Conservation (phyloP, 2,113 vertebrate genomes). For the Chauna torquata region DNA sequence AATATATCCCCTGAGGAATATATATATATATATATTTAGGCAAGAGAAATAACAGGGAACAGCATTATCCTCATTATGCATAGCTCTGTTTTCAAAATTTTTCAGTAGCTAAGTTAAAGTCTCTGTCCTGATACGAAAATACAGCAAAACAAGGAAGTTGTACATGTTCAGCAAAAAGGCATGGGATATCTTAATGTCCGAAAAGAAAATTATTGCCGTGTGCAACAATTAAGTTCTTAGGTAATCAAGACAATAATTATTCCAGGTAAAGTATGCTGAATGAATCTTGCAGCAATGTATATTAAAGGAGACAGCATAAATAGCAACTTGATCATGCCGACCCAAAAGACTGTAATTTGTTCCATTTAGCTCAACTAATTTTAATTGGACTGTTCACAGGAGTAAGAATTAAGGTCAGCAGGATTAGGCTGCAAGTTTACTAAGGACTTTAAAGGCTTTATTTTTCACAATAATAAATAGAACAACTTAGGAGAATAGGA, state of each 20-base stretch:
- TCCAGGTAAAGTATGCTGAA: not conserved
- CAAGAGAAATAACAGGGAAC: not conserved
- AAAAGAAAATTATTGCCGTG: not conserved
- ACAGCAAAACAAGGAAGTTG: not conserved
- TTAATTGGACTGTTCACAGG: constrained; percentile 28
- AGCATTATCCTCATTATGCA: not conserved
- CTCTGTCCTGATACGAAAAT: constrained; percentile 11
- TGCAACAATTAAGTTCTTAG: not conserved
- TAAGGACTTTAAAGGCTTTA: constrained; percentile 30
- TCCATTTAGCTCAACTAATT: constrained; percentile 9
- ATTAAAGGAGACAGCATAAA: not conserved
- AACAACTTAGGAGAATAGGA: not conserved
- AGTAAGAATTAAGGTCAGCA: constrained; percentile 22
- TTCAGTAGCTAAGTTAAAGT: not conserved
- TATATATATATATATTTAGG: not conserved
- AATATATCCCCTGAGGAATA: not conserved
- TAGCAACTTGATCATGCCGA: fast-evolving
- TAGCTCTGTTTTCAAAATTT: not conserved
- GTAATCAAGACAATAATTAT: constrained; percentile 5
- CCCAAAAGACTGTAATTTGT: not conserved
- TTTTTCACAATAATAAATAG: constrained; percentile 55
- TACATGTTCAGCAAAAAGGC: not conserved
- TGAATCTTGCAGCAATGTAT: not conserved
- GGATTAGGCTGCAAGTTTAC: constrained; percentile 32
- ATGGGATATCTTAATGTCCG: not conserved